Evolutionary conservation across 2,797 vertebrate species (phyloP), one percentile per base, ranked within the genome.

Genomic region (Capromys pilorides): DNA sequence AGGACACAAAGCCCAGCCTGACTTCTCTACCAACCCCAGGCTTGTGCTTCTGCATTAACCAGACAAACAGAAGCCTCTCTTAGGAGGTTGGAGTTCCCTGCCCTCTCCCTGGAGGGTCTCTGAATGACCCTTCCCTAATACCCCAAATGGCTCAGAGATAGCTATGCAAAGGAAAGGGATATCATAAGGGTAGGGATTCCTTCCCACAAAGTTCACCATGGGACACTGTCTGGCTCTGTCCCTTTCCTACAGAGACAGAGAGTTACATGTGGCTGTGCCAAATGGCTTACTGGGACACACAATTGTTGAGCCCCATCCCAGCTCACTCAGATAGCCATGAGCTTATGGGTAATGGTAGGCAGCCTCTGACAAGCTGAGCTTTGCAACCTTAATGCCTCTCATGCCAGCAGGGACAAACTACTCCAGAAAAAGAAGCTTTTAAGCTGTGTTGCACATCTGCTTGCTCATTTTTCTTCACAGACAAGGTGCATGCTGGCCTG

Each of bases 351-450:
- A 73, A 90, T 9, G 59, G 67, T 16, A 6, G 31, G n/a, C 26
- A 51, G 80, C 59, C 92, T 82, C 80, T 88, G 84, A 84, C 28
- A 78, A 91, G 16, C 61, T 26, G 33, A 84, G 10, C 6, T 14
- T 61, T 66, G n/a, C 33, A 64, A 54, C 45, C 54, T 41, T 88
- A 89, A 81, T 26, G 3, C 24, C 57, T n/a, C 77, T 89, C 78
- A 75, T 85, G 85, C 78, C 54, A 13, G 33, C 31, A 93, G 5
- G 18, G 36, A n/a, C 79, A 41, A n/a, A 61, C 54, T 69, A 66
- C 49, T 84, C n/a, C 61, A 71, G 5, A 59, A 90, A 95, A 49
- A 81, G 5, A 71, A 5, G 71, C 64, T 66, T 66, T 41, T 69
- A 80, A 64, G 2, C 49, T 78, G 64, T 80, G 21, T 77, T 95